Evolutionary conservation across 2,797 vertebrate genomes (phyloP), one percentile per base, ranked within the genome.

Genomic region (Lutra lutra): DNA sequence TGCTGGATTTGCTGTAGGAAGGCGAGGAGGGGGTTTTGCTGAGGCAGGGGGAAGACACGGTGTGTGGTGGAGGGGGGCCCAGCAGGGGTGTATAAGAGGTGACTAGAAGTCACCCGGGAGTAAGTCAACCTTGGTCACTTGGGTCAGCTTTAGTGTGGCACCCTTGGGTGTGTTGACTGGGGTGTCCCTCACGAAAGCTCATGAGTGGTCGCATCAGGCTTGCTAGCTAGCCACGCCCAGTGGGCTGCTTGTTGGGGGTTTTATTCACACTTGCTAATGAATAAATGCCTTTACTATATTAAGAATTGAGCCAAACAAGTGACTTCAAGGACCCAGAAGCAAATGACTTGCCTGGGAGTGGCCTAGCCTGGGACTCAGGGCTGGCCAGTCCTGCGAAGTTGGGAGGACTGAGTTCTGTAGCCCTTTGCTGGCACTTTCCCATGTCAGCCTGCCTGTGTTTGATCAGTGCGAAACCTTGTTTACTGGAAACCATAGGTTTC

Each of bases 261-360:
- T 32, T 75, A 48, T 70, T 93, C 75, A 38, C 70, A 73, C 89
- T 94, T 73, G 91, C 89, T 93, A 92, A 97, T 83, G 72, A 97
- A n/a, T 97, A 92, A 92, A 92, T 51, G 38, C 86, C 4, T 12
- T 72, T 43, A 51, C 14, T 40, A 18, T 51, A 38, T 84, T 87
- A 40, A 68, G 23, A n/a, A 40, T 14, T 38, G 27, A 48, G 73
- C 17, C 90, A 21, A 27, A 13, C 29, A 15, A 27, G 86, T 60
- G 87, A 54, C 46, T 7, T 25, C 13, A 68, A 73, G 60, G 64
- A 86, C 82, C 90, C 62, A 86, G 86, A 43, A 84, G 54, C 29
- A 35, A 54, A 38, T 91, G 7, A 2, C 70, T 64, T 56, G 70
- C 25, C 32, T 18, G 5, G 29, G 2, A 12, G 35, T 73, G 58